These are phyloP conservation scores for Polylopha cassiicola DNA, from an alignment of 2,888 invertebrate species.

Conservation along the genomic window DNA sequence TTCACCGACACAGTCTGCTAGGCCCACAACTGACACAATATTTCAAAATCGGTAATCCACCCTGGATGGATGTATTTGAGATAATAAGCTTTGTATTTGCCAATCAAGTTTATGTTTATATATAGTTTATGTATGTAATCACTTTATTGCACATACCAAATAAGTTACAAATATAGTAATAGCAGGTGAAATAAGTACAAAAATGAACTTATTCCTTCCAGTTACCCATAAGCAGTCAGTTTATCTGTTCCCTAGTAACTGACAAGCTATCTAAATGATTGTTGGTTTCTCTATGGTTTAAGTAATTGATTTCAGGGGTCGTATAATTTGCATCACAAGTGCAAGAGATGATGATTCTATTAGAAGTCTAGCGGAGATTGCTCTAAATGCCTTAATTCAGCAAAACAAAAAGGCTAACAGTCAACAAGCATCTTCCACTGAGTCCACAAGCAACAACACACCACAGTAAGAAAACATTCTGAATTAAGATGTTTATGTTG, in stretches of 20 bases:
- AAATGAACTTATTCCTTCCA: no score
- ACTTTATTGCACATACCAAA: no score
- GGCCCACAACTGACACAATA: conserved; percentile 48
- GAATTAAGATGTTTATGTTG: conserved; percentile 1
- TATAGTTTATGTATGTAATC: background rate
- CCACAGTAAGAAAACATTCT: conserved; percentile 39
- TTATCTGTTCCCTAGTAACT: no score
- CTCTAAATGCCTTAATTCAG: conserved; percentile 86
- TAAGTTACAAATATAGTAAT: no score
- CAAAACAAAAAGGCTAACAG: conserved; percentile 81
- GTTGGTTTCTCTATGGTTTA: background rate
- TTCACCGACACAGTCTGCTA: conserved; percentile 83
- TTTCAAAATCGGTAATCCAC: conserved; percentile 57
- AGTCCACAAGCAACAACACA: conserved; percentile 29
- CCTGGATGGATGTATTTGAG: background rate
- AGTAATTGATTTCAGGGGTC: conserved; percentile 79
- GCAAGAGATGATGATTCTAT: conserved; percentile 92
- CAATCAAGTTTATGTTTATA: background rate
- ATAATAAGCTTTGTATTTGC: conserved; percentile 2
- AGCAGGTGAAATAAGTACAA: no score
- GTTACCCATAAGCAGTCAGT: no score
- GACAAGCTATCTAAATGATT: no score
- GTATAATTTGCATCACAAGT: conserved; percentile 94
- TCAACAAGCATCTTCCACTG: conserved; percentile 40
- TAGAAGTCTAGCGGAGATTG: conserved; percentile 90